Percentiles rank a stretch among this genome's conserved stretches.
phyloP scores from a whole-genome alignment of 2,888 invertebrate species.

The Protonemura montana region DNA sequence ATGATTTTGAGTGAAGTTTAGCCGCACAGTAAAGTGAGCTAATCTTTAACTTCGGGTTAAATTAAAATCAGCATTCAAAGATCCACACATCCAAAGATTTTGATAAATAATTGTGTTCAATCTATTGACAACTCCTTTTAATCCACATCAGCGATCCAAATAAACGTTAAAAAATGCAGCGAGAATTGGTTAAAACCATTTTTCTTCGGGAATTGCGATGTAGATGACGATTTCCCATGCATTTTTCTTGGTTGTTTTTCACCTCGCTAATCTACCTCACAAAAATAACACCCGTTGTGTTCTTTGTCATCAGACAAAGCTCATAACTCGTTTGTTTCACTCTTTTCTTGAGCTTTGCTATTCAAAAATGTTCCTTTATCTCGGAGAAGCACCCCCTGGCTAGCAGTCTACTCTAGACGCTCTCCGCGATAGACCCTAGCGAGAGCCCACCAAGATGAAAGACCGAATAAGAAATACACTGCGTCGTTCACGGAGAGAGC shows the following conservation, averaged over 20 bases:
- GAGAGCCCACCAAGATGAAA: not conserved
- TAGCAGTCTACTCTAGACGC: not conserved
- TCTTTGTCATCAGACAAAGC: not conserved
- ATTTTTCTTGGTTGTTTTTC: not conserved
- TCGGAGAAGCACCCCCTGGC: not conserved
- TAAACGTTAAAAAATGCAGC: too few species aligned
- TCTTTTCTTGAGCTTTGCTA: not conserved
- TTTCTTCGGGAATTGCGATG: not conserved
- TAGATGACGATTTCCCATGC: not conserved
- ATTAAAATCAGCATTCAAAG: too few species aligned
- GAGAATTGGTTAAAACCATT: not conserved
- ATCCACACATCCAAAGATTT: too few species aligned
- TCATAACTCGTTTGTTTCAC: not conserved
- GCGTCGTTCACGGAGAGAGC: not conserved
- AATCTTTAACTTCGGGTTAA: too few species aligned
- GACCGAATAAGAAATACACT: not conserved
- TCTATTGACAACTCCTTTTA: too few species aligned
- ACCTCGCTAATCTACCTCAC: not conserved
- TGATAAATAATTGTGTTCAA: too few species aligned
- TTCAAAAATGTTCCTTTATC: constrained; percentile 12
- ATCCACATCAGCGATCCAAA: not conserved
- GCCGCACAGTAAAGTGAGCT: too few species aligned
- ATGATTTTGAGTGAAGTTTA: too few species aligned
- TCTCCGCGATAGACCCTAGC: not conserved
- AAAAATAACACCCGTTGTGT: not conserved